These are phyloP conservation scores for Drosophila antonietae DNA, from an alignment of 2,888 invertebrate genomes.

Conservation along the genomic window DNA sequence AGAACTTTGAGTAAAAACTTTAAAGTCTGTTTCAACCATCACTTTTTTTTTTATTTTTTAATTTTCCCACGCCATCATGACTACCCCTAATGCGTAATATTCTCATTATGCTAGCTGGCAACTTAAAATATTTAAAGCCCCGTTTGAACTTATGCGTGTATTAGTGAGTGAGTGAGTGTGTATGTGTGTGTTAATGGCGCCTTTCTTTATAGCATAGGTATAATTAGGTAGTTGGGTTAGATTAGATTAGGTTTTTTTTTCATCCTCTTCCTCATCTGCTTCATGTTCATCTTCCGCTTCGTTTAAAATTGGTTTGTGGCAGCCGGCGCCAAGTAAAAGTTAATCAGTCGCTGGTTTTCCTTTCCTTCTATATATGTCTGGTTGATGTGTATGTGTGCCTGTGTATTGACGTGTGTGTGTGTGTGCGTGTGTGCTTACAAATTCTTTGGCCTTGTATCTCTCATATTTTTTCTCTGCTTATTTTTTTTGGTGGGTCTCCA, in stretches of 20 bases:
- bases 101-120: constrained; percentile 74
- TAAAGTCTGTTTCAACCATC: background rate
- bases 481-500: constrained; percentile 52
- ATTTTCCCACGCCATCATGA: background rate
- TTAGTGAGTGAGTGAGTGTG: constrained; percentile 58
- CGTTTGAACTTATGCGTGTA: constrained; percentile 76
- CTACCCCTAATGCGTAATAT: constrained; percentile 37
- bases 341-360: constrained; percentile 68
- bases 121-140: constrained; percentile 77
- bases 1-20: background rate
- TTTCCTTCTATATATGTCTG: constrained; percentile 35
- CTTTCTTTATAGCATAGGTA: constrained; percentile 63
- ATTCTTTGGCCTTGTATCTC: constrained; percentile 62
- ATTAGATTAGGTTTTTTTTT: constrained; percentile 56
- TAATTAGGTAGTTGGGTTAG: constrained; percentile 72
- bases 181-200: constrained; percentile 52
- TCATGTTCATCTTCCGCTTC: constrained; percentile 11
- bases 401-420: constrained; percentile 12
- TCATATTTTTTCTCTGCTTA: background rate
- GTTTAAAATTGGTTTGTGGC: constrained; percentile 60
- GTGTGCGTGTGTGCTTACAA: constrained; percentile 26
- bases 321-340: constrained; percentile 72
- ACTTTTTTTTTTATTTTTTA: background rate
- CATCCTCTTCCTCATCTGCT: constrained; percentile 8
- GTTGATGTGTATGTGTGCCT: constrained; percentile 44